Conservation (phyloP, 2,797 vertebrate genomes). For the Trichosurus vulpecula region DNA sequence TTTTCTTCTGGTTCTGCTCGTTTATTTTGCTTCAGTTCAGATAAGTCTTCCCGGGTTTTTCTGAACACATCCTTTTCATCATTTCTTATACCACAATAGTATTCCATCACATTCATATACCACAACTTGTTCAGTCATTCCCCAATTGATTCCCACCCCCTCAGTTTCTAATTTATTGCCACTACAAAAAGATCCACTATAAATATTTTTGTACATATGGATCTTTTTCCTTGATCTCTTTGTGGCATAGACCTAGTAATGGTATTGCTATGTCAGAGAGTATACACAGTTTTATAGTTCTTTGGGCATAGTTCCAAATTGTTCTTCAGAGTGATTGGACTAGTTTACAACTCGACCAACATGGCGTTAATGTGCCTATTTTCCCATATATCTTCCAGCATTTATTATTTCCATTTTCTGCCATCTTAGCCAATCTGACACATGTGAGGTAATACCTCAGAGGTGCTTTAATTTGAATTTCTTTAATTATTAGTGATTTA, state of each 20-base stretch:
- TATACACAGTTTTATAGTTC: too few relatives aligned
- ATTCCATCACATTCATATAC: background rate
- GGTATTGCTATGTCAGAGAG: too few relatives aligned
- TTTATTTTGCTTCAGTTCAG: background rate
- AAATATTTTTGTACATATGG: background rate
- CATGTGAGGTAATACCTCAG: background rate
- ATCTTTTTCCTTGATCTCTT: background rate
- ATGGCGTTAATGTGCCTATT: background rate
- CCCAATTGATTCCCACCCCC: background rate
- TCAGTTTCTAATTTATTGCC: background rate
- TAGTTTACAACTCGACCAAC: background rate
- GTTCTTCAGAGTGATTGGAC: background rate
- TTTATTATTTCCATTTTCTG: background rate
- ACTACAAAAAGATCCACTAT: too few relatives aligned
- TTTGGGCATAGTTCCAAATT: background rate
- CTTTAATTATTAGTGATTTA: background rate
- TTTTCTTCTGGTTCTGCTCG: background rate
- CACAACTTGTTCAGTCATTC: background rate
- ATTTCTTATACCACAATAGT: background rate
- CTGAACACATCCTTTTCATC: background rate
- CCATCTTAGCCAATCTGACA: background rate
- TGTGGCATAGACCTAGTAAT: background rate
- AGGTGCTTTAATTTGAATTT: background rate
- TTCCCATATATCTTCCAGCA: background rate
- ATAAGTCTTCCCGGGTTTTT: background rate